Evolutionary conservation across 1,140 invertebrate species (phyloP), one percentile per base, ranked within the genome.

Genomic region (Drosophila pseudoananassae): DNA sequence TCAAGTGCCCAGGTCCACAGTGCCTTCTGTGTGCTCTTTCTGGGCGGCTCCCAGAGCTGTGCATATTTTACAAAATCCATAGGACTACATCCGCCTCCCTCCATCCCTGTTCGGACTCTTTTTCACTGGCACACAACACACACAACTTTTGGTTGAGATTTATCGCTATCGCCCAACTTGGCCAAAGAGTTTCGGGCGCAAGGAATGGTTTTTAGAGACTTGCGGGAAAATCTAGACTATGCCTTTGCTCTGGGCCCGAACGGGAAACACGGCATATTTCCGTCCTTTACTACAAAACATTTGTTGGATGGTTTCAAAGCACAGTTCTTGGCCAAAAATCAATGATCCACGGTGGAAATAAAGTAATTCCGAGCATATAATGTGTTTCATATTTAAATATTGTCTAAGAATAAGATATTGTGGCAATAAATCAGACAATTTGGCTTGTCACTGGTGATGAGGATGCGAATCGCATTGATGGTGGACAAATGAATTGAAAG

Each of bases 61-160:
- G 82, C 82, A 87, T 88, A 85, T 81, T 85, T 85, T 85, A 87
- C 78, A 82, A 74, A 85, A 87, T 87, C 74, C 80, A 49, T 66
- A 68, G 58, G 55, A 50, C 60, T 14, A 47, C 17, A 27, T 8
- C 2, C 45, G 6, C 27, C 40, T 43, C 17, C 33, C 33, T 27
- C 60, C 50, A 14, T 17, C 63, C 63, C 27, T 51, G 14, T 51
- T 31, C 23, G 17, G 25, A 29, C 52, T 14, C 12, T 40, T 14
- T 14, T 29, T n/a, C 23, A 15, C 56, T 36, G 5, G 14, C 43
- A 29, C 56, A 60, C 58, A 64, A 47, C 57, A 55, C 66, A 59
- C 60, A 61, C 73, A 87, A 81, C 60, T 85, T 85, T 85, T 46
- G 69, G 78, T 25, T 51, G 74, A 87, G 82, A 87, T 87, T 87